Evolutionary conservation across 1,140 invertebrate species (phyloP).

Genomic region (Gonatopus flavifemur): DNA sequence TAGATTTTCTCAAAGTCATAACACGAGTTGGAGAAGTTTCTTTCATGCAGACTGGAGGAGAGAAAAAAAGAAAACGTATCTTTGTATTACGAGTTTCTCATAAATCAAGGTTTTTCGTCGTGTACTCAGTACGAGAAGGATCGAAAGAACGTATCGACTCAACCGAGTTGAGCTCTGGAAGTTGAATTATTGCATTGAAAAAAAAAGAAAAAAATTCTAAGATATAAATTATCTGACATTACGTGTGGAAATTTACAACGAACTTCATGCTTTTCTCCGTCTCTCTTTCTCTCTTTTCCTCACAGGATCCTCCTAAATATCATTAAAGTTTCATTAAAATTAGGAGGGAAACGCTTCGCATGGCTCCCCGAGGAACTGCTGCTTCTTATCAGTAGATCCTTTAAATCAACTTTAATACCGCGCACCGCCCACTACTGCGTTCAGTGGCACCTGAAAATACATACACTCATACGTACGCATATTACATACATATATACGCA

Average conservation of each 20-base stretch:
- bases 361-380: slow-evolving; percentile 20
- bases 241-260: slow-evolving; percentile 16
- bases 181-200: no score
- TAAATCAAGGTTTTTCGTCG: no score
- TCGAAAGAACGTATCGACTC: no score
- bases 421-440: slow-evolving; percentile 2
- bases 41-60: no score
- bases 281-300: background rate
- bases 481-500: slow-evolving; percentile 21
- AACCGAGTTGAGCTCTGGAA: no score
- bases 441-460: no score
- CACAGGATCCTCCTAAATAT: slow-evolving; percentile 23
- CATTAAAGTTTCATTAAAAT: slow-evolving; percentile 37
- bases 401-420: slow-evolving; percentile 34
- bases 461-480: no score
- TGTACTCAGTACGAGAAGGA: no score
- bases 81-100: no score
- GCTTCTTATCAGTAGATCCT: slow-evolving; percentile 28
- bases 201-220: slow-evolving; percentile 12
- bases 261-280: slow-evolving; percentile 1
- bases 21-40: no score
- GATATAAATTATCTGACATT: slow-evolving; percentile 18
- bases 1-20: no score
- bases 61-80: no score
- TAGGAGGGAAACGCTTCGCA: slow-evolving; percentile 20